Percentiles rank a stretch among this genome's conserved stretches.
These are phyloP conservation scores for Cantharis rufa DNA, from an alignment of 2,888 invertebrate genomes.

Conservation along the genomic window DNA sequence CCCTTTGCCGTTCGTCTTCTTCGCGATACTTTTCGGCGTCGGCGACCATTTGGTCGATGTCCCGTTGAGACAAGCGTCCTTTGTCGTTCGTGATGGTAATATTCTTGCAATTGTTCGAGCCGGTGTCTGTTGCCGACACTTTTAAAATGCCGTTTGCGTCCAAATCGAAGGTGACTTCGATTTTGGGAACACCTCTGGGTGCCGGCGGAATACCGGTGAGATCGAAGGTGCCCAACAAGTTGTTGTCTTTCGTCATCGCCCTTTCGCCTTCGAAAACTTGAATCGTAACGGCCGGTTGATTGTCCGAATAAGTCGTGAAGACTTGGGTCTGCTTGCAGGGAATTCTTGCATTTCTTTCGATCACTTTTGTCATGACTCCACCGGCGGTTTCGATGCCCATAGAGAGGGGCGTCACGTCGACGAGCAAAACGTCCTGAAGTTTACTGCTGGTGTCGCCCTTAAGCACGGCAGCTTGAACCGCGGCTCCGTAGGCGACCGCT, in stretches of 20 bases:
- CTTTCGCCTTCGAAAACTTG: slow-evolving; percentile 61
- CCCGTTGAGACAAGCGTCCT: slow-evolving; percentile 77
- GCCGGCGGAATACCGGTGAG: slow-evolving; percentile 72
- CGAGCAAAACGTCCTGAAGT: slow-evolving; percentile 74
- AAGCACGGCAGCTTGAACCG: slow-evolving; percentile 50
- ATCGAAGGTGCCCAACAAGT: slow-evolving; percentile 68
- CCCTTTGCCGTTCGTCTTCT: slow-evolving; percentile 70
- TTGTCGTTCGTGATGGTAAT: slow-evolving; percentile 56
- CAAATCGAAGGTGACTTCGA: slow-evolving; percentile 73
- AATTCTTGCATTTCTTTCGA: slow-evolving; percentile 62
- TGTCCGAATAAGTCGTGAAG: slow-evolving; percentile 71
- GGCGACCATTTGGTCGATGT: slow-evolving; percentile 78
- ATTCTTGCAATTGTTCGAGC: slow-evolving; percentile 68
- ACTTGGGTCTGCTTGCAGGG: slow-evolving; percentile 62
- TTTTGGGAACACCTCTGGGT: slow-evolving; percentile 69
- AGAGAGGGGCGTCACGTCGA: slow-evolving; percentile 67
- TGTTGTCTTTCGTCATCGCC: slow-evolving; percentile 80
- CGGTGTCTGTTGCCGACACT: slow-evolving; percentile 62
- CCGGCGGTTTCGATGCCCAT: slow-evolving; percentile 79
- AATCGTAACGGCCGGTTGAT: slow-evolving; percentile 63
- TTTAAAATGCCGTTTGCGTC: slow-evolving; percentile 74
- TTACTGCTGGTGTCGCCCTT: slow-evolving; percentile 63
- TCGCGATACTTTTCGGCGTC: slow-evolving; percentile 76
- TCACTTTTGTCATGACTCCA: slow-evolving; percentile 75
- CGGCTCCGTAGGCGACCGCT: slow-evolving; percentile 53